Base-by-base conservation (phyloP, 2,888 invertebrate genomes). In the Kryphioiulus occultus region DNA sequence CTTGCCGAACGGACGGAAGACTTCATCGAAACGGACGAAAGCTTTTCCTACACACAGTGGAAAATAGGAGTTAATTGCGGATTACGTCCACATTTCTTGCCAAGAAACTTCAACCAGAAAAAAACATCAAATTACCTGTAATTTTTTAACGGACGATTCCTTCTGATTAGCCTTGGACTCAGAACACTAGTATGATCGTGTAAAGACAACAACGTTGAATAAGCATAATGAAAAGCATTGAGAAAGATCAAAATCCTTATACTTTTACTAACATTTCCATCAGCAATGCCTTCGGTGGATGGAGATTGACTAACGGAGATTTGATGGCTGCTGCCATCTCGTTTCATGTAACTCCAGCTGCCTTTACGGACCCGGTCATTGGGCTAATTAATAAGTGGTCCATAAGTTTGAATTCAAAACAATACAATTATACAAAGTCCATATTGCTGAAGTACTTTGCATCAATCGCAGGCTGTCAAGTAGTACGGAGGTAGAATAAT, bases 111-210 rank as follows among this genome's bases (percentile, higher is more conserved):
- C n/a, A n/a, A n/a, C n/a, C n/a, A 86, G 85, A 86, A 39, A 30
- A 35, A n/a, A 42, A 59, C 22, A 86, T 47, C 22, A 19, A 90
- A 89, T 95, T 89, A 95, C 95, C 22, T 95, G 94, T 53, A 95
- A 92, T 91, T 94, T 95, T 90, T 95, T 95, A 89, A 96, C 95
- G n/a, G 95, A 95, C 90, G 96, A 95, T 68, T 89, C 89, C 86
- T 85, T 88, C 26, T 26, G 84, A 83, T 59, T 86, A 44, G 44
- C 32, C 68, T 83, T 87, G 19, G 86, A 32, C 22, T 86, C 86
- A 12, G 22, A 47, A 44, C 44, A n/a, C 86, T 86, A 15, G 7
- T 15, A 86, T n/a, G 10, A 12, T 85, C 39, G 12, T 22, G n/a
- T 15, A 85, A 30, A 5, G 10, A 30, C 9, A 78, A 26, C 0